Evolutionary conservation across 2,888 invertebrate genomes (phyloP).

Genomic region (Lasioglossum zephyrum): DNA sequence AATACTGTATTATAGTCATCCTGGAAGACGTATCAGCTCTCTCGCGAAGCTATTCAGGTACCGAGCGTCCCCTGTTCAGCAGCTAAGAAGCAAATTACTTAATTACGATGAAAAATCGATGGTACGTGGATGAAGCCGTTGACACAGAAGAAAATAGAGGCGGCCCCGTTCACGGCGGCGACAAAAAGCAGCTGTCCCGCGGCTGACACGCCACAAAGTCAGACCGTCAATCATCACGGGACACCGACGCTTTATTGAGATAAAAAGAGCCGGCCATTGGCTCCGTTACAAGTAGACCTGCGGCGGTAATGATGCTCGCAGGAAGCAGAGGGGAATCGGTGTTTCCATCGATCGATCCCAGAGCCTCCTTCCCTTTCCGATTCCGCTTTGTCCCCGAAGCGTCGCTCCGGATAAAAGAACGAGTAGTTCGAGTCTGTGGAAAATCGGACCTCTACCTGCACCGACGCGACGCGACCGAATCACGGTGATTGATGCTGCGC

Average conservation of each 20-base stretch:
- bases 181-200: slow-evolving; percentile 32
- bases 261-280: slow-evolving; percentile 44
- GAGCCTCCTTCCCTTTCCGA: slow-evolving; percentile 20
- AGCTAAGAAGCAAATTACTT: slow-evolving; percentile 8
- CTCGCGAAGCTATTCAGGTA: background rate
- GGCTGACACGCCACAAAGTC: slow-evolving; percentile 35
- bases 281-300: slow-evolving; percentile 31
- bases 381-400: slow-evolving; percentile 18
- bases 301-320: slow-evolving; percentile 34
- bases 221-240: slow-evolving; percentile 48
- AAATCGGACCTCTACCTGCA: slow-evolving; percentile 12
- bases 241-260: slow-evolving; percentile 23
- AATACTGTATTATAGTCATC: background rate
- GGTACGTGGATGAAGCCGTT: background rate
- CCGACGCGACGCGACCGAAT: slow-evolving; percentile 1
- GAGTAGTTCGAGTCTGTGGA: background rate
- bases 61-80: background rate
- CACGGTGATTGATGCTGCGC: slow-evolving; percentile 35
- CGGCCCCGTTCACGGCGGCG: background rate
- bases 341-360: slow-evolving; percentile 33
- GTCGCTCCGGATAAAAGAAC: background rate
- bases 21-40: background rate
- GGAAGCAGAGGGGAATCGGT: slow-evolving; percentile 29
- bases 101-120: slow-evolving; percentile 10
- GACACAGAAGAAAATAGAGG: background rate